Percentiles rank a stretch among this genome's conserved stretches.
These are phyloP conservation scores for Phaenicophaeus curvirostris DNA, from an alignment of 2,797 vertebrate species.

Conservation along the genomic window DNA sequence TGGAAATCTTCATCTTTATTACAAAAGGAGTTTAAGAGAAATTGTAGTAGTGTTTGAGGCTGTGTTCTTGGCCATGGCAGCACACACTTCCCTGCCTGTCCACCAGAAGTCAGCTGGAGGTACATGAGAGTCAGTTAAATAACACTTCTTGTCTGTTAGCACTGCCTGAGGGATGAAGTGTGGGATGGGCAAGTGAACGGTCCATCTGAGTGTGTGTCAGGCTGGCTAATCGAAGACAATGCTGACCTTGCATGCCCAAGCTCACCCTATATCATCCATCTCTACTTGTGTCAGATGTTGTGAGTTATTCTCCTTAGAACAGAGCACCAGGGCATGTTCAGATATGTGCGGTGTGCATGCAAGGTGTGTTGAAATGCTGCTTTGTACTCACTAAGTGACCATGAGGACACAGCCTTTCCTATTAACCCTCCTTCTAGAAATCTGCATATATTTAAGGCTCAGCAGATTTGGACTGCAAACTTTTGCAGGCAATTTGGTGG, in stretches of 20 bases:
- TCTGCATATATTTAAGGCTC: background rate
- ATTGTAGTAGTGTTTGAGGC: background rate
- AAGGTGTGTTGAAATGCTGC: background rate
- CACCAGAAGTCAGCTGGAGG: too few relatives aligned
- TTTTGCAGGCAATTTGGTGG: background rate
- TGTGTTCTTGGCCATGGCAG: background rate
- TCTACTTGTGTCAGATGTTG: too few relatives aligned
- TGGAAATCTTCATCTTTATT: background rate
- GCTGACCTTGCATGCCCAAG: too few relatives aligned
- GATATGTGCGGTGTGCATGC: rapidly evolving
- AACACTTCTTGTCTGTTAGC: background rate
- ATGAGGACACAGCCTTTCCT: rapidly evolving
- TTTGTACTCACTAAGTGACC: rapidly evolving
- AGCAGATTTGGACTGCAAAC: background rate
- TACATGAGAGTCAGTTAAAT: background rate
- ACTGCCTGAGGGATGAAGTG: background rate
- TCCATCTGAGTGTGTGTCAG: too few relatives aligned
- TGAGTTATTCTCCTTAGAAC: too few relatives aligned
- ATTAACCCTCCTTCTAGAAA: background rate
- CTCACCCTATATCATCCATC: too few relatives aligned
- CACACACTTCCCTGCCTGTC: background rate
- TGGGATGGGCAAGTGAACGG: background rate
- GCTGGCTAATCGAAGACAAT: too few relatives aligned
- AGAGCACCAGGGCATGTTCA: background rate
- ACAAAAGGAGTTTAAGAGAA: background rate